Base-by-base conservation (phyloP, 2,797 vertebrate species). In the Rhinella marina region DNA sequence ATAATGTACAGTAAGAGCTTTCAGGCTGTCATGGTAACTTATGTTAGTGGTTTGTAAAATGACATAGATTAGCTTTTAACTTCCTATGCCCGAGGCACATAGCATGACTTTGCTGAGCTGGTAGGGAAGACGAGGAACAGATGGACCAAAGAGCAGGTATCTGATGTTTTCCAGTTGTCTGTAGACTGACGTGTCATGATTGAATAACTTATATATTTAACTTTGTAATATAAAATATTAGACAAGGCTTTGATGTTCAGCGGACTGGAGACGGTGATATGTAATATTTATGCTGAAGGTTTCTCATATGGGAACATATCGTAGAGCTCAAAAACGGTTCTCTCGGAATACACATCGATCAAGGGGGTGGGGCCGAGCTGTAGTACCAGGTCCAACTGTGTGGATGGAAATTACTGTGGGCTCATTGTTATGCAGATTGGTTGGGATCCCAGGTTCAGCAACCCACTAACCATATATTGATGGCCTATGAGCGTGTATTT, bases 1-100 rank as follows among this genome's bases (percentile, higher is more conserved):
- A 83, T 85, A 59, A 85, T 64, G 64, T 54, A n/a, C 41, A 68
- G 32, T 78, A 56, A 78, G 59, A 17, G 76, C 84, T 78, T 68
- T 61, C 27, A 56, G 84, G 75, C 84, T 79, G 84, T 79, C 84
- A 86, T 68, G 62, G 75, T 79, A 86, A 79, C 84, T 79, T 86
- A 78, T 79, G 84, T 86, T 32, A 66, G 25, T 54, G 73, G 32
- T 85, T 85, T 85, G 83, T 62, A 41, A 41, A 25, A 64, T 85
- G 83, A 85, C 83, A 85, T 29, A 85, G 72, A 85, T 85, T 86
- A 79, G 59, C 59, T 85, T 77, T 85, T 85, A 62, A 82, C 66
- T 76, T 82, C 61, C 81, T 52, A 77, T 83, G 81, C 86, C 72
- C 14, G 41, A 84, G 82, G 82, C 82, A 50, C 72, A 48, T n/a